Conservation (phyloP, 1,140 invertebrate species). For the Papilio glaucus region DNA sequence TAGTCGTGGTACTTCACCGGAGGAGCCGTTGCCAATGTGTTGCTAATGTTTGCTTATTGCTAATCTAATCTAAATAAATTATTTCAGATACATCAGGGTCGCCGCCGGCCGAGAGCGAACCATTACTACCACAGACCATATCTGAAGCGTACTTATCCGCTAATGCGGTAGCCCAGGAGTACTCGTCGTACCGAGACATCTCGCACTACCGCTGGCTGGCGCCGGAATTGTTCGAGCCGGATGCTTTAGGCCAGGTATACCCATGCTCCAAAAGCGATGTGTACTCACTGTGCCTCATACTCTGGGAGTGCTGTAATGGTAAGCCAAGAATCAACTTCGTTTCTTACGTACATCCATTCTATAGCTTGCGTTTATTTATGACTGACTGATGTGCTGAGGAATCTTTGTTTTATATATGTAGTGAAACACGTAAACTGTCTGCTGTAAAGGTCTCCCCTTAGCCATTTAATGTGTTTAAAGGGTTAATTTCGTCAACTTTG, state of each 20-base stretch:
- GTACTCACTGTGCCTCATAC: slow-evolving; percentile 70
- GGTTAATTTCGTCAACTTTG: neutral
- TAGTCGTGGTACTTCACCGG: no score
- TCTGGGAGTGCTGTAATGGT: slow-evolving; percentile 80
- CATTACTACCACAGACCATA: slow-evolving; percentile 56
- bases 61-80: neutral
- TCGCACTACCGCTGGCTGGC: slow-evolving; percentile 72
- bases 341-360: no score
- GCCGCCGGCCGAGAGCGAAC: slow-evolving; percentile 55
- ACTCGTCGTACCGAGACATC: slow-evolving; percentile 52
- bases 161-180: slow-evolving; percentile 54
- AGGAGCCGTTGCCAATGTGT: no score
- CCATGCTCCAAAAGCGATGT: slow-evolving; percentile 71
- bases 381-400: no score
- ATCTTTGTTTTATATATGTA: no score
- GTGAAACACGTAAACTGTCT: no score
- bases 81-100: slow-evolving; percentile 48
- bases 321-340: slow-evolving; percentile 31
- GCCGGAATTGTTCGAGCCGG: slow-evolving; percentile 71
- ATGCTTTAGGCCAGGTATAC: slow-evolving; percentile 63
- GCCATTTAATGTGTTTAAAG: no score
- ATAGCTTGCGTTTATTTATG: no score
- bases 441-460: no score
- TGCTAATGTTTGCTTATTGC: no score
- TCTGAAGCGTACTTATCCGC: slow-evolving; percentile 57